Evolutionary conservation across 2,113 vertebrate species (phyloP), one percentile per base, ranked within the genome.

Genomic region (Macaca mulatta): DNA sequence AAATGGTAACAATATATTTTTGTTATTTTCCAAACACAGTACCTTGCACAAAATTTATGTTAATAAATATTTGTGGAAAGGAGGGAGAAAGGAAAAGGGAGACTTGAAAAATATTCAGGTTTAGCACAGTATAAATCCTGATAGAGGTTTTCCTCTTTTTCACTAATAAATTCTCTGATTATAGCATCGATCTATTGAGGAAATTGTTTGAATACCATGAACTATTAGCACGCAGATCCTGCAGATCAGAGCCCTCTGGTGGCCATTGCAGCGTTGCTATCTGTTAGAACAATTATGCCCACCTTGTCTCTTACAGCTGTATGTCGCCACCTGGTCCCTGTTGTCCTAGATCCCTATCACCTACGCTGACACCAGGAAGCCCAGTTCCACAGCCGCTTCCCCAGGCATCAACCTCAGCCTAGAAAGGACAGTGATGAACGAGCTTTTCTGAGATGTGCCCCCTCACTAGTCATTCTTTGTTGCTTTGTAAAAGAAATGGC

Each of bases 21-120:
- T 45, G 89, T 77, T 67, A 64, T 89, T 74, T 30, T 55, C 93
- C 79, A 94, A 96, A 80, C 1, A 52, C 17, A 52, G 72, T 81
- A 18, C 52, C 43, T 82, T 82, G 40, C 57, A 77, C 81, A 52
- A 81, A 95, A 84, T 43, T 78, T 57, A 18, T 87, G 23, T 64
- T 67, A 79, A 91, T 95, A 89, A 77, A 38, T 70, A 77, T 50
- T 75, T 43, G 40, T 92, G 45, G 38, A 38, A 90, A 20, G 5
- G 11, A 23, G 11, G 7, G 13, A 74, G 20, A 79, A 9, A 17
- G 9, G 35, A 55, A 75, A 35, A 4, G 5, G 38, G 3, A 45
- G 61, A 61, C 48, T 48, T 88, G 90, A 22, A 74, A 78, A 81
- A 88, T 18, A 83, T 86, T 87, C 50, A 23, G 20, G 32, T 45